Evolutionary conservation across 2,888 invertebrate genomes (phyloP), one percentile per base, ranked within the genome.

Genomic region (Drosophila falleni): DNA sequence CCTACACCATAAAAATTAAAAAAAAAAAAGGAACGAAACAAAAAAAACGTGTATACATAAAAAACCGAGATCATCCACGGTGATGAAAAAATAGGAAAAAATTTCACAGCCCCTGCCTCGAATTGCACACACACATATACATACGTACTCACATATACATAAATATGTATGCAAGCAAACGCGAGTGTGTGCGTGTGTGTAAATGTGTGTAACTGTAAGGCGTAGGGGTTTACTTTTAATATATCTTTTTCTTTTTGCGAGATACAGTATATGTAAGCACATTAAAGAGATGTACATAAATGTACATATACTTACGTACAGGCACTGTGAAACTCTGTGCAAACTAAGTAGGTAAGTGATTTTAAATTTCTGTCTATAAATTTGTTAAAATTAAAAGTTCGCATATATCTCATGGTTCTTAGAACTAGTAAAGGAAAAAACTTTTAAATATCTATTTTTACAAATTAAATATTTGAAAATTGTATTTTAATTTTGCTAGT

Each of bases 31-130:
- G 78, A 80, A 13, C 8, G n/a, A n/a, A 42, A 44, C 11, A 58
- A 37, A 19, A 80, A 78, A 74, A 72, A 74, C 59, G 56, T 71
- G 72, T 71, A 71, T 75, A 78, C 67, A 81, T 74, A 82, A 79
- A 83, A 81, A 83, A 76, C 70, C 69, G 70, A 72, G 82, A 80
- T 80, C 80, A 80, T 81, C 81, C 79, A 74, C 77, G 61, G 51
- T 67, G 74, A 77, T 74, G 79, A 79, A 81, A 31, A 53, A 62
- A 37, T 33, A 46, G 10, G 16, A 15, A 63, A 67, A 62, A 60
- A 23, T 23, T 33, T 26, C 49, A 33, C 54, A 65, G 64, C 59
- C 69, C 65, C 65, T 59, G 50, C 53, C 39, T 51, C 31, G 44
- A 31, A 44, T 5, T 19, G n/a, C 15, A 54, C 41, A 35, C 19